Conservation (phyloP, 2,797 vertebrate species). For the Microcaecilia unicolor region DNA sequence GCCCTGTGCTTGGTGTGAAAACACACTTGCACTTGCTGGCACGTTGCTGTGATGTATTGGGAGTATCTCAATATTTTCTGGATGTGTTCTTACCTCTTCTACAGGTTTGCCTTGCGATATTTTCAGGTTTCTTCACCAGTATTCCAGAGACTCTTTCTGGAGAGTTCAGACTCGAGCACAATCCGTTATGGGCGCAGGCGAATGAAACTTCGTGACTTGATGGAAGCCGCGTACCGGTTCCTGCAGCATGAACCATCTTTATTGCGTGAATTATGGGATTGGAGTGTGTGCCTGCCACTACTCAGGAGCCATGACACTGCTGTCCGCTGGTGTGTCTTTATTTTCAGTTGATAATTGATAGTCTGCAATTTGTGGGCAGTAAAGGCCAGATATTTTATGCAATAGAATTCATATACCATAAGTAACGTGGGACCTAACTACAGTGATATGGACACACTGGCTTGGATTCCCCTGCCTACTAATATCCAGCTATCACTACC, state of each 20-base stretch:
- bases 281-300: constrained; percentile 91
- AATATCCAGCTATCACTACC: too few relatives aligned
- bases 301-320: constrained; percentile 86
- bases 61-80: too few relatives aligned
- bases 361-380: too few relatives aligned
- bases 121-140: constrained; percentile 80
- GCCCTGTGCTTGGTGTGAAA: too few relatives aligned
- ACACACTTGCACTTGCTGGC: too few relatives aligned
- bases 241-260: constrained; percentile 74
- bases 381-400: too few relatives aligned
- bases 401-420: too few relatives aligned
- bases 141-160: constrained; percentile 91
- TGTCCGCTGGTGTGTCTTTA: constrained; percentile 77
- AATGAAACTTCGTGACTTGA: constrained; percentile 94
- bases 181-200: constrained; percentile 84
- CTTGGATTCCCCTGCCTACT: too few relatives aligned
- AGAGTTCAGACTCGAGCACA: constrained; percentile 76
- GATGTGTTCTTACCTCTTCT: not conserved
- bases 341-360: too few relatives aligned
- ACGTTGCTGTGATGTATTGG: too few relatives aligned
- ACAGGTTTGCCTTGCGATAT: constrained; percentile 84
- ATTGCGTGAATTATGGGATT: constrained; percentile 87
- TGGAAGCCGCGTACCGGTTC: constrained; percentile 87
- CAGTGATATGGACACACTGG: too few relatives aligned
- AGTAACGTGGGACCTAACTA: too few relatives aligned